These are phyloP conservation scores for Drosophila eohydei DNA, from an alignment of 2,888 invertebrate species.

Conservation along the genomic window DNA sequence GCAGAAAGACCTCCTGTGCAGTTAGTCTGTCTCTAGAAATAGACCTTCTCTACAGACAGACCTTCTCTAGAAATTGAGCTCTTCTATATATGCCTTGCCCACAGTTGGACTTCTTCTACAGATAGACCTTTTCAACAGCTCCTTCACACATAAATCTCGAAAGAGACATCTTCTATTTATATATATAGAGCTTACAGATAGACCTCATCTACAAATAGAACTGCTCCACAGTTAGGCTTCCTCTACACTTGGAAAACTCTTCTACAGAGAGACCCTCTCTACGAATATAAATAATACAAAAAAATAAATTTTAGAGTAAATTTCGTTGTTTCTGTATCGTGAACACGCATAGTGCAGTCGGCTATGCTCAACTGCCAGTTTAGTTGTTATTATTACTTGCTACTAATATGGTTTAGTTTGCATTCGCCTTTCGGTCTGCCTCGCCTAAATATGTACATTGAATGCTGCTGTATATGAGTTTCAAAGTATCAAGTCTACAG, in stretches of 20 bases:
- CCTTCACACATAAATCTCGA: no score
- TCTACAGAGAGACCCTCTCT: no score
- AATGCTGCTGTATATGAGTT: not conserved
- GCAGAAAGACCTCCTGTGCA: not conserved
- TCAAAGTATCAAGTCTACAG: constrained; percentile 10
- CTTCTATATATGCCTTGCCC: no score
- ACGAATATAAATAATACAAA: not conserved
- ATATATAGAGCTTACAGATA: not conserved
- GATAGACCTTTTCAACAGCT: no score
- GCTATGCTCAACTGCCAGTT: not conserved
- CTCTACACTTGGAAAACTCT: no score
- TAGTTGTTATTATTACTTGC: no score
- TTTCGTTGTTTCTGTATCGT: not conserved
- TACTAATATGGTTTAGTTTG: constrained; percentile 13
- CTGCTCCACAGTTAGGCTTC: no score
- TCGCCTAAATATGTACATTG: constrained; percentile 8
- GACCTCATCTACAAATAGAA: not conserved
- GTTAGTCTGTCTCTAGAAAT: not conserved
- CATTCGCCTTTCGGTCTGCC: constrained; percentile 8
- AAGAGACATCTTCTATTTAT: no score
- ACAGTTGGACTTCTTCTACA: no score
- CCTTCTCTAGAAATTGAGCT: not conserved
- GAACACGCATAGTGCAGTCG: not conserved
- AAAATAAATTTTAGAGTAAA: not conserved
- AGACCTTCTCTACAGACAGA: not conserved